Percentiles rank a stretch among this genome's conserved stretches.
Evolutionary conservation across 2,113 vertebrate species (phyloP).

Genomic region (Patagioenas fasciata): DNA sequence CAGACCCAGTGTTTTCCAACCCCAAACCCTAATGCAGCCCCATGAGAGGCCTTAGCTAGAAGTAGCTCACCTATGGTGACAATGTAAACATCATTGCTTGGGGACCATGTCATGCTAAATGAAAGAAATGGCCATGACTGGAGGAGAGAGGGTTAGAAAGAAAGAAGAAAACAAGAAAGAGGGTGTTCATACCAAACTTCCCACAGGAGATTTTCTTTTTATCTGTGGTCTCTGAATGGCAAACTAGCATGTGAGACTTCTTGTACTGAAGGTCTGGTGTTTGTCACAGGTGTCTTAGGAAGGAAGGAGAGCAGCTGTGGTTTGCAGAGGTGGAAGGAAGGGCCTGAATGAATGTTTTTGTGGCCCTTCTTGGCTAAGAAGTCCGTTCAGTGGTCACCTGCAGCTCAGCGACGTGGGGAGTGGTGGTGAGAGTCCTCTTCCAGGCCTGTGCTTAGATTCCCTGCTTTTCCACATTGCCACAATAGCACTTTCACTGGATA

Average conservation of each 20-base stretch:
- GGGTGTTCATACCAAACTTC: not conserved
- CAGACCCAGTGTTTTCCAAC: constrained; percentile 7
- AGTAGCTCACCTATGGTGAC: not conserved
- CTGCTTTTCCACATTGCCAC: constrained; percentile 58
- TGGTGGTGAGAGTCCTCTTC: constrained; percentile 12
- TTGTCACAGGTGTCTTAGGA: not conserved
- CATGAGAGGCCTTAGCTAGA: not conserved
- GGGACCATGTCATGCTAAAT: not conserved
- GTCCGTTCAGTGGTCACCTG: not conserved
- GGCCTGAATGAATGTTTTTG: not conserved
- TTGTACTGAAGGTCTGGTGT: not conserved
- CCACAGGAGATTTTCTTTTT: not conserved
- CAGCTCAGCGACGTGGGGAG: not conserved
- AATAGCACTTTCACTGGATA: constrained; percentile 67
- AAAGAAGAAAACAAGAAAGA: not conserved
- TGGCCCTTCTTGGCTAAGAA: constrained; percentile 29
- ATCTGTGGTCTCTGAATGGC: not conserved
- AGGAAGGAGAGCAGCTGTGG: not conserved
- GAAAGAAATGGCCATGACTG: not conserved
- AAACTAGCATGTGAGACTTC: not conserved
- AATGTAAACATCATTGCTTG: not conserved
- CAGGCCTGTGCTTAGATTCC: constrained; percentile 60
- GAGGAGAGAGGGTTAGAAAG: not conserved
- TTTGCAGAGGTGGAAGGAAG: constrained; percentile 14
- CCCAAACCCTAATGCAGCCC: not conserved